phyloP scores from a whole-genome alignment of 2,113 vertebrate species.

The Panurus biarmicus region DNA sequence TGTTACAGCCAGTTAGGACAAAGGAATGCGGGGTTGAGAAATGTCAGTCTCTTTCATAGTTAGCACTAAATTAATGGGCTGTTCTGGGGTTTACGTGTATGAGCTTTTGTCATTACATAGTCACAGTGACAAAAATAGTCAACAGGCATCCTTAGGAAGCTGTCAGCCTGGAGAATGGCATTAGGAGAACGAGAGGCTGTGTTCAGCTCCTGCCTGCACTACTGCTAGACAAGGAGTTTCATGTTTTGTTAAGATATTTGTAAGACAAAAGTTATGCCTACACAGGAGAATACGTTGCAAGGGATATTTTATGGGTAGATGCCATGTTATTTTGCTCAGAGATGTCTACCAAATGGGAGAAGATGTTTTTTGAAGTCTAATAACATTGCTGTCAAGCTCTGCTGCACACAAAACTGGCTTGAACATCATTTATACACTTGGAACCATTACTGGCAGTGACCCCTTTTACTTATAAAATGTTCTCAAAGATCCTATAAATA shows the following conservation, averaged over 20 bases:
- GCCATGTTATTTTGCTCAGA: background rate
- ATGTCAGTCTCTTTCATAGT: background rate
- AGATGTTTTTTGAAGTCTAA: background rate
- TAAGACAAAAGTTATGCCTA: background rate
- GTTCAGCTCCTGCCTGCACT: background rate
- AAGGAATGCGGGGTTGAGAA: background rate
- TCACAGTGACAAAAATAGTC: background rate
- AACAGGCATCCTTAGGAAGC: background rate
- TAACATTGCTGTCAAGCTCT: background rate
- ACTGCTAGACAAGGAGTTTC: background rate
- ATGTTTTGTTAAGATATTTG: background rate
- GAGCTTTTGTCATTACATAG: background rate
- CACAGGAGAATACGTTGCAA: background rate
- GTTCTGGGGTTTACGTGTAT: background rate
- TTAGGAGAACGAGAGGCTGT: background rate
- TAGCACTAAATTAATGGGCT: background rate
- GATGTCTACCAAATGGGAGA: background rate
- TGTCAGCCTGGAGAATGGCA: background rate
- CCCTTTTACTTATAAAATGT: slow-evolving; percentile 16
- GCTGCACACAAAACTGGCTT: background rate
- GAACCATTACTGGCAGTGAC: background rate
- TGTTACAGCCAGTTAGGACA: background rate
- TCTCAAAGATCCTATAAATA: slow-evolving; percentile 30
- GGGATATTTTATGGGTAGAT: background rate
- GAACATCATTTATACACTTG: background rate